These are phyloP conservation scores for Chiloscyllium punctatum DNA, from an alignment of 2,797 vertebrate species.

Conservation along the genomic window DNA sequence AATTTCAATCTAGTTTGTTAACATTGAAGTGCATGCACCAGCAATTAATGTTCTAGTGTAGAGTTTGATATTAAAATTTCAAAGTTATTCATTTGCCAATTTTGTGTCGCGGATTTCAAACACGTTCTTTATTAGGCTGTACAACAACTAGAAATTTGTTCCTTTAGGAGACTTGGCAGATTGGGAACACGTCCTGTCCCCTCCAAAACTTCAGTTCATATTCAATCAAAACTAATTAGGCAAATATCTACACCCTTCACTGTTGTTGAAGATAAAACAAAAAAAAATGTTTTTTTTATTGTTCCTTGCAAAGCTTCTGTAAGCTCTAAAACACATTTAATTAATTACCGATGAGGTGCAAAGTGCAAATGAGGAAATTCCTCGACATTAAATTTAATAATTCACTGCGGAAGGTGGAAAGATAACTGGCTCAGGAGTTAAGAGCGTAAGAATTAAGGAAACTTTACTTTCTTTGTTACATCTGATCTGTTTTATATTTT, in stretches of 20 bases:
- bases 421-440: neutral
- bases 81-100: neutral
- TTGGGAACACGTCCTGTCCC: neutral
- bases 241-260: neutral
- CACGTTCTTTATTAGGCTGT: neutral
- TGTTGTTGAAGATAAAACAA: neutral
- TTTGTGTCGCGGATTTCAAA: neutral
- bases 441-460: neutral
- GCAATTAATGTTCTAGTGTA: neutral
- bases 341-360: neutral
- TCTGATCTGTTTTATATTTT: neutral
- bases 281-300: neutral
- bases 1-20: neutral
- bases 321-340: neutral
- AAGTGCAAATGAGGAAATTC: neutral
- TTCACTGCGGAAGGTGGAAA: neutral
- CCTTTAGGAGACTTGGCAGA: neutral
- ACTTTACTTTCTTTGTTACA: neutral
- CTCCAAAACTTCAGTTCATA: neutral
- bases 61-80: neutral
- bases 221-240: neutral
- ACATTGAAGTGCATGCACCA: neutral
- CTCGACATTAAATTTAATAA: neutral
- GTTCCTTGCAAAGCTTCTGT: neutral
- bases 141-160: neutral